Conservation (phyloP, 2,797 vertebrate genomes). For the Babyrousa celebensis region DNA sequence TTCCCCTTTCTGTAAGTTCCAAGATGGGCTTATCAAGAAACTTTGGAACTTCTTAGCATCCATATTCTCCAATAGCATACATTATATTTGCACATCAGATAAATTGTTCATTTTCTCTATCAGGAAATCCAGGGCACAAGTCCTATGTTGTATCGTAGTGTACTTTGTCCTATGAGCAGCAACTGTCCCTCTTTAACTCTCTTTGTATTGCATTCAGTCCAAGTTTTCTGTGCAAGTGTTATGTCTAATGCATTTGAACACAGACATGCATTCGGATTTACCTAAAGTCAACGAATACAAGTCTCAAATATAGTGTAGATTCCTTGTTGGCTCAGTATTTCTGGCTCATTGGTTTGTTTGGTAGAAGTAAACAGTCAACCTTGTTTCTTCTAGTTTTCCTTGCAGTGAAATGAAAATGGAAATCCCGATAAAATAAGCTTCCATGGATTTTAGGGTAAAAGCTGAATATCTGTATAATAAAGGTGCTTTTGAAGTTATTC, state of each 20-base stretch:
- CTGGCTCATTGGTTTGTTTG: not conserved
- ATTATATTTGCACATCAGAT: not conserved
- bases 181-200: not conserved
- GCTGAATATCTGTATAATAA: not conserved
- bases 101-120: constrained; percentile 29
- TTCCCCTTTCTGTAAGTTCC: constrained; percentile 13
- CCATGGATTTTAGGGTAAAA: not conserved
- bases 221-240: constrained; percentile 33
- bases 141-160: not conserved
- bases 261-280: not conserved
- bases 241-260: not conserved
- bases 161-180: not conserved
- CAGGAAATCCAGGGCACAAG: not conserved
- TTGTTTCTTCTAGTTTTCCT: not conserved
- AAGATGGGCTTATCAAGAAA: not conserved
- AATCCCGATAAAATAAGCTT: not conserved
- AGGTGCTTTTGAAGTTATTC: constrained; percentile 9
- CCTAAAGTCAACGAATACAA: constrained; percentile 8
- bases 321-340: not conserved
- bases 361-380: not conserved
- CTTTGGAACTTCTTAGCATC: not conserved
- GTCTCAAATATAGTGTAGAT: not conserved
- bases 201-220: not conserved
- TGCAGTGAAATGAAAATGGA: not conserved
- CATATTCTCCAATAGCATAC: not conserved